Percentiles rank a stretch among this genome's conserved stretches.
Evolutionary conservation across 2,113 vertebrate genomes (phyloP).

Genomic region (Daubentonia madagascariensis): DNA sequence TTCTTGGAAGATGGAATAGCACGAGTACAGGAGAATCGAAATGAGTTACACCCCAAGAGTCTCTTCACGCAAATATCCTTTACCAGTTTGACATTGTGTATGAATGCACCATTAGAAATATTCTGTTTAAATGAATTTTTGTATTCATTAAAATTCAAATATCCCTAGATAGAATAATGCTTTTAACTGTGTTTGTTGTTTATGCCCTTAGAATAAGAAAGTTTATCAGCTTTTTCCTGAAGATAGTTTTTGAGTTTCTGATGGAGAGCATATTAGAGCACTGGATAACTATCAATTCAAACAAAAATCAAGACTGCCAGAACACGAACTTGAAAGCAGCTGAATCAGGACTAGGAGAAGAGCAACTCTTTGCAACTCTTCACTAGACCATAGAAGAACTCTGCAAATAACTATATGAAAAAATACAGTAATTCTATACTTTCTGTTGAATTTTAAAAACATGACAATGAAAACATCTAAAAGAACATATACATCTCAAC

Average conservation of each 20-base stretch:
- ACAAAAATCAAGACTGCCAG: background rate
- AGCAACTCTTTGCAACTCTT: background rate
- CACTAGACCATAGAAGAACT: background rate
- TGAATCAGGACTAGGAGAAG: background rate
- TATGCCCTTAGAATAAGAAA: background rate
- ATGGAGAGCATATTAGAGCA: background rate
- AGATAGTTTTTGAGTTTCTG: background rate
- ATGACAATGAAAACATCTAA: background rate
- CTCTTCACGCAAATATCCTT: background rate
- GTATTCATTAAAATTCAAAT: background rate
- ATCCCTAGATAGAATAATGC: background rate
- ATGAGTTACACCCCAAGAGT: background rate
- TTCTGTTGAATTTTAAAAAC: background rate
- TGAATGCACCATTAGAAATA: background rate
- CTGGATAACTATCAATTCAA: background rate
- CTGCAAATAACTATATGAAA: background rate
- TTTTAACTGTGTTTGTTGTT: background rate
- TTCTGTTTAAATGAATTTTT: background rate
- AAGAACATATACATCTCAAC: background rate
- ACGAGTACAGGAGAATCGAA: background rate
- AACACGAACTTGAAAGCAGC: background rate
- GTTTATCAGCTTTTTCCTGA: background rate
- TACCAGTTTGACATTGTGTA: background rate
- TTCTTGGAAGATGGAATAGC: background rate
- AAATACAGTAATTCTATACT: background rate